These are phyloP conservation scores for Mya arenaria DNA, from an alignment of 1,140 invertebrate genomes.

Conservation along the genomic window DNA sequence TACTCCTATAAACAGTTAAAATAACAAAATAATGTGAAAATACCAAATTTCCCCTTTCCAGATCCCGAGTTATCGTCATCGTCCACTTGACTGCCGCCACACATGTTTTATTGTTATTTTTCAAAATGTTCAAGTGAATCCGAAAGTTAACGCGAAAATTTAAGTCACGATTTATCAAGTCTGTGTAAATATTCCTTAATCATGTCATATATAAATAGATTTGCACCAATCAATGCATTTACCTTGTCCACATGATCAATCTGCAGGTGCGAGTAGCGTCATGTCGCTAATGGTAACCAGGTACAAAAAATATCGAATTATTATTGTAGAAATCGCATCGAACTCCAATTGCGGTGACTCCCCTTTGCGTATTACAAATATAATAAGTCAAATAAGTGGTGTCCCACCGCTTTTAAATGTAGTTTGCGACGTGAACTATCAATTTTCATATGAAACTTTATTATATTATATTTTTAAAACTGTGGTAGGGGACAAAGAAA, in stretches of 20 bases:
- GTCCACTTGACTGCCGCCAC: slow-evolving; percentile 37
- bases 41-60: slow-evolving; percentile 32
- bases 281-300: slow-evolving; percentile 33
- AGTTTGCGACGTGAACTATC: background rate
- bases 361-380: background rate
- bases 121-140: background rate
- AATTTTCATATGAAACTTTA: background rate
- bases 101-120: slow-evolving; percentile 13
- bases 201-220: background rate
- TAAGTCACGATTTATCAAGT: background rate
- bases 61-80: background rate
- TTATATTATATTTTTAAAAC: too few species aligned
- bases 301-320: background rate
- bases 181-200: background rate
- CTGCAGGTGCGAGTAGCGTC: slow-evolving; percentile 8
- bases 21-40: background rate
- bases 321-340: background rate
- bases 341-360: background rate
- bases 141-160: background rate
- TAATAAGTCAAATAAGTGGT: background rate
- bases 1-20: background rate
- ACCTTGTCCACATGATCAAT: slow-evolving; percentile 7
- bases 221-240: slow-evolving; percentile 14
- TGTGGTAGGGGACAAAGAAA: background rate
- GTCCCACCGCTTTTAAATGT: background rate